phyloP scores from a whole-genome alignment of 1,140 invertebrate species.

The Latrodectus geometricus region DNA sequence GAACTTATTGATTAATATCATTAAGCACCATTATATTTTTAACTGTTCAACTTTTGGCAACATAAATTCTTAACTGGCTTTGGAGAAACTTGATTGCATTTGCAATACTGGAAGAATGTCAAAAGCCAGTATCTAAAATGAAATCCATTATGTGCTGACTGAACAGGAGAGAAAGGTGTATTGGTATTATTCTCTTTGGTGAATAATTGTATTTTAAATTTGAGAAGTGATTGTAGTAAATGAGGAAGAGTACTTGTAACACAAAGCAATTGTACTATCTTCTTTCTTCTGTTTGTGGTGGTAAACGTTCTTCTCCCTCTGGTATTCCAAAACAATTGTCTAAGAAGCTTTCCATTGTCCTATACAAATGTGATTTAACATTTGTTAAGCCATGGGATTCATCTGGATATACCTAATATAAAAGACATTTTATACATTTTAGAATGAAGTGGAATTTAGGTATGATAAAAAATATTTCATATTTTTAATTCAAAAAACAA shows the following conservation, averaged over 20 bases:
- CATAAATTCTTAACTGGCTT: no score
- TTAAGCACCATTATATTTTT: no score
- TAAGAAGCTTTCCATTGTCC: slow-evolving; percentile 63
- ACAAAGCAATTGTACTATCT: slow-evolving; percentile 19
- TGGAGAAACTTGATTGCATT: background rate
- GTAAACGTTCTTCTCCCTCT: slow-evolving; percentile 39
- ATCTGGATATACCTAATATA: slow-evolving; percentile 64
- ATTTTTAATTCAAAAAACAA: no score
- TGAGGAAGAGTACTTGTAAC: background rate
- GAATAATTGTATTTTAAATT: background rate
- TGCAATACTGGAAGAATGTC: background rate
- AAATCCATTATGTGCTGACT: background rate
- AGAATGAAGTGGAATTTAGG: background rate
- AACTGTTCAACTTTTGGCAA: no score
- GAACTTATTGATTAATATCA: no score
- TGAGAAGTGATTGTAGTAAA: slow-evolving; percentile 43
- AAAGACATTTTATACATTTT: background rate
- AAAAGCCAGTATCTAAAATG: background rate
- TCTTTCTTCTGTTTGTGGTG: slow-evolving; percentile 50
- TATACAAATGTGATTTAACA: slow-evolving; percentile 64
- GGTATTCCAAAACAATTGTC: slow-evolving; percentile 63
- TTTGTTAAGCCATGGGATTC: slow-evolving; percentile 61
- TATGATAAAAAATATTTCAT: no score
- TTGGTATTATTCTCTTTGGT: background rate
- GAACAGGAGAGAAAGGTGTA: background rate